Base-by-base conservation (phyloP, 2,888 invertebrate species). In the Drosophila meridiana region DNA sequence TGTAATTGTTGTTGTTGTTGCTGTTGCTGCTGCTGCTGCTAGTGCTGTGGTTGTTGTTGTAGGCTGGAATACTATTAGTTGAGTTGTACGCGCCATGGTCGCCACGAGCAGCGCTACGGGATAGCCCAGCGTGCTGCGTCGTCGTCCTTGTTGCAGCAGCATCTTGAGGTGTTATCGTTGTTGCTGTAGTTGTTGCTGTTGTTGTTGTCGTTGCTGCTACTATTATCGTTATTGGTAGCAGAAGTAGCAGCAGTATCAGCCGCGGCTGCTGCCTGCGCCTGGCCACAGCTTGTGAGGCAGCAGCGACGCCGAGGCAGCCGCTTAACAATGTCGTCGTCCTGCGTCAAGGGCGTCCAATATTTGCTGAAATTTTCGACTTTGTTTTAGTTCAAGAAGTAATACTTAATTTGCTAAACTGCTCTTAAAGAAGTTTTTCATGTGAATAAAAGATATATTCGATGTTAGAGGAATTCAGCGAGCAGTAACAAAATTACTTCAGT, bases 261-360 rank as follows among this genome's bases (percentile, higher is more conserved):
- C 85, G 82, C 71, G 71, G 65, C 64, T 56, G 77, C 72, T 71
- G 83, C 89, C 84, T 76, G 78, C 73, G 73, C 82, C 87, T 69
- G 82, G 90, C 90, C 86, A 90, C 89, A 87, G 76, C 75, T 82
- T 82, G 82, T 59, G 79, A 59, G 60, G 69, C 67, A 67, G 48
- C 68, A 61, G 87, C 83, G 90, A 86, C 87, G 89, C 82, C 87
- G 82, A 81, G 89, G 84, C 89, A 73, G 82, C 89, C 82, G 81
- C 72, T 81, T 62, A 78, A 75, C 65, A 74, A 77, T 82, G 70
- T 80, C 89, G 88, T 89, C 83, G 85, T 84, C 87, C 86, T 90
- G 89, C 60, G 68, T 81, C 77, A 81, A 78, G 82, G 69, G 76
- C 75, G 72, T 70, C 43, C 40, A 69, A 40, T 42, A 32, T 56